Evolutionary conservation across 2,113 vertebrate genomes (phyloP), one percentile per base, ranked within the genome.

Genomic region (Amia ocellicauda): DNA sequence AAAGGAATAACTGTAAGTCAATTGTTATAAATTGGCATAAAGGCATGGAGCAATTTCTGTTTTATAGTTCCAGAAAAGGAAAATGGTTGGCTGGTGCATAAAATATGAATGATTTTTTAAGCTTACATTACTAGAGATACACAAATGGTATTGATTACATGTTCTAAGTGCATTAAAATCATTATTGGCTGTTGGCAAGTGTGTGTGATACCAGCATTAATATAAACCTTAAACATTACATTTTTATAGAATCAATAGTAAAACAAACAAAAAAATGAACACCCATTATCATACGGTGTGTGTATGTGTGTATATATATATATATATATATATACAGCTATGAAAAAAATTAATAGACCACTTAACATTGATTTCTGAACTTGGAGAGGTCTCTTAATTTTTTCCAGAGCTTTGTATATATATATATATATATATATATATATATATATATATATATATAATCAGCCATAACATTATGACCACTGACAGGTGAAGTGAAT

Each of bases 91-190:
- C 26, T 27, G 53, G 28, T 24, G 58, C 42, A 26, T 60, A 24
- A 60, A 60, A 45, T 60, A 60, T 60, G 31, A 36, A 36, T 36
- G 31, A 7, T 36, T 5, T 36, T 45, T 45, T 45, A n/a, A 53
- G 60, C 23, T 52, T 63, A 51, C 20, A 40, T 64, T 58, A 58
- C 54, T 23, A 55, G 36, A 58, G 41, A 31, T 41, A 54, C 13
- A 27, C 28, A 58, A 11, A 16, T 22, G 26, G 24, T 54, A 64
- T 49, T 58, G 62, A 64, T 64, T 64, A 43, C 23, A 36, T 54
- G 17, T 54, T 24, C 53, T 27, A 43, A 27, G 26, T 49, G 62
- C 53, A 45, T 40, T 47, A 64, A 54, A 57, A 64, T 55, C 36
- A 45, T 64, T 64, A 55, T 24, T 14, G 5, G 29, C 26, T 58